Conservation (phyloP, 1,140 invertebrate species). For the Drosophila nannoptera region DNA sequence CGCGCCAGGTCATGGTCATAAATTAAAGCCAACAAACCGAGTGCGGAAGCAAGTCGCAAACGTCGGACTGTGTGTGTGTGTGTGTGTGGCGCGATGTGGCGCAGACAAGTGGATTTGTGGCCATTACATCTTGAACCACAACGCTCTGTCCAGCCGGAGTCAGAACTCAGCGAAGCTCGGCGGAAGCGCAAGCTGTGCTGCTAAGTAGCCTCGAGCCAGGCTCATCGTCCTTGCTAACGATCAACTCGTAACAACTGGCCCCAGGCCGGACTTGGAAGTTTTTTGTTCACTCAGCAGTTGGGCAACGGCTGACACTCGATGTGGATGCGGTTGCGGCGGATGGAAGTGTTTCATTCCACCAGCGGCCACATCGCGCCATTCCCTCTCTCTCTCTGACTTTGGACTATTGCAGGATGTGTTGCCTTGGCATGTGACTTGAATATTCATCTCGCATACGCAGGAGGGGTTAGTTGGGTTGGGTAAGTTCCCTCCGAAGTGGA, state of each 20-base stretch:
- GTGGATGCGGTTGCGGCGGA: conserved; percentile 31
- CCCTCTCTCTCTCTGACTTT: neutral
- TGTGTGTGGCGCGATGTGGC: neutral
- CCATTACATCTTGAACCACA: conserved; percentile 61
- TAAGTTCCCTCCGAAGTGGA: neutral
- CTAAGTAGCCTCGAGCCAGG: conserved; percentile 64
- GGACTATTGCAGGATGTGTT: conserved; percentile 14
- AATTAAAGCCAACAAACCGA: conserved; percentile 74
- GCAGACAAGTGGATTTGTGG: conserved; percentile 65
- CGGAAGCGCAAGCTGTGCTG: conserved; percentile 66
- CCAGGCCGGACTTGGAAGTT: conserved; percentile 44
- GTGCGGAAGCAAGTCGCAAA: conserved; percentile 59
- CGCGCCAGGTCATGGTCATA: conserved; percentile 63
- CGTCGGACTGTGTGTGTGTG: conserved; percentile 16
- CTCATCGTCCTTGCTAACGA: conserved; percentile 52
- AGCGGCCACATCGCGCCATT: neutral
- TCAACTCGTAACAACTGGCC: conserved; percentile 39
- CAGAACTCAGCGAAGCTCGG: conserved; percentile 10
- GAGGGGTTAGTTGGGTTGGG: too few species aligned
- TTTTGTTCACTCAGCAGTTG: conserved; percentile 17
- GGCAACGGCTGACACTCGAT: conserved; percentile 1
- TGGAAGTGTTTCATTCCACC: conserved; percentile 39
- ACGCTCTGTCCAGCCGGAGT: neutral
- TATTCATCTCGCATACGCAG: conserved; percentile 20
- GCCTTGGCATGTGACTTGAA: conserved; percentile 27